A percentile compares a stretch with the other conserved stretches of the same genome.
Conservation (phyloP, 2,113 vertebrate genomes). For the Dromaius novaehollandiae region DNA sequence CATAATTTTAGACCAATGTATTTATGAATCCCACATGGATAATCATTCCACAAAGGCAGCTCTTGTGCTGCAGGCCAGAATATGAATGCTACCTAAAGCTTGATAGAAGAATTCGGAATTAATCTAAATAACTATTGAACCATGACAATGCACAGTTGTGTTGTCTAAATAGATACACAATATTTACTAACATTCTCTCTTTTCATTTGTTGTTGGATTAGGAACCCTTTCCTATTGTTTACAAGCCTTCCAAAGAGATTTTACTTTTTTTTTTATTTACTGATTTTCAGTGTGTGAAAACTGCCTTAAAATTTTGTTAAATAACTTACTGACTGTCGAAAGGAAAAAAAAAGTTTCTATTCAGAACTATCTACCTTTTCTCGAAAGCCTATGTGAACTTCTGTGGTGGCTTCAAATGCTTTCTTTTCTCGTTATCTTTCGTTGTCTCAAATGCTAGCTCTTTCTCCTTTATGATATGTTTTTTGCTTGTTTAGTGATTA, state of each 20-base stretch:
- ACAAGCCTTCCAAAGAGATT: background rate
- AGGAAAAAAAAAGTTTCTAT: background rate
- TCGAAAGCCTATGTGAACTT: background rate
- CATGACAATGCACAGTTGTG: background rate
- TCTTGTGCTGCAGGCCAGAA: background rate
- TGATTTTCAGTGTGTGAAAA: background rate
- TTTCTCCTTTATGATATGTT: background rate
- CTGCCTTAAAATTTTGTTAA: background rate
- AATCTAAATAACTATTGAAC: background rate
- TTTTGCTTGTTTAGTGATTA: background rate
- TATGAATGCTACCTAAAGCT: background rate
- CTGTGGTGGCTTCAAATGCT: background rate
- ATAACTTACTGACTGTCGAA: background rate
- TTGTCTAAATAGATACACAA: background rate
- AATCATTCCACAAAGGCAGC: background rate
- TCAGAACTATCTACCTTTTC: background rate
- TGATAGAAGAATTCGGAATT: background rate
- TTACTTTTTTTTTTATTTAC: background rate
- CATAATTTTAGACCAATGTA: background rate
- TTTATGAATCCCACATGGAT: background rate
- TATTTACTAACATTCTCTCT: background rate
- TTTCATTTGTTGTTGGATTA: background rate
- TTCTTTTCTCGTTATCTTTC: background rate
- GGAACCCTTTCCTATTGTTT: background rate
- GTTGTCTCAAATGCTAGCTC: background rate